Evolutionary conservation across 1,140 invertebrate genomes (phyloP).

Genomic region (Plectus sambesii): DNA sequence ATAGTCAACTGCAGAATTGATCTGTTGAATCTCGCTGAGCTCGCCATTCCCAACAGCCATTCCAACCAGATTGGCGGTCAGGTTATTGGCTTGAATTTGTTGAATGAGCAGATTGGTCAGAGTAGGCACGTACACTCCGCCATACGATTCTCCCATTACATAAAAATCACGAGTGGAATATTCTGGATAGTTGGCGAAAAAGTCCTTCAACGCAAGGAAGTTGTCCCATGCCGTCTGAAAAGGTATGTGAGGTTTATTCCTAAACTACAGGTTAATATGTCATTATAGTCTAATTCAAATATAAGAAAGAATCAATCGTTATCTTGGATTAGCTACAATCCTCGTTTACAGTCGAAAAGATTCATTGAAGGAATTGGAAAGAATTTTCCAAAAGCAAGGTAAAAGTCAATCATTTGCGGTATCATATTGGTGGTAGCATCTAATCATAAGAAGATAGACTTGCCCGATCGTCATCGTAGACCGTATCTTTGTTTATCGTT

Average conservation of each 20-base stretch:
- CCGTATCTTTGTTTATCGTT: conserved; percentile 45
- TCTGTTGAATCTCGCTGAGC: conserved; percentile 24
- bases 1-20: conserved; percentile 30
- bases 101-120: conserved; percentile 42
- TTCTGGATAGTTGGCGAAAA: conserved; percentile 51
- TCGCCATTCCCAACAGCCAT: conserved; percentile 38
- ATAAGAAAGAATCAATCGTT: too few relatives aligned
- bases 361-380: too few relatives aligned
- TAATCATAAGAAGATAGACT: conserved; percentile 6
- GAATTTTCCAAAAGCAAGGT: too few relatives aligned
- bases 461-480: conserved; percentile 46
- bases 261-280: too few relatives aligned
- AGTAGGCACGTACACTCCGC: conserved; percentile 49
- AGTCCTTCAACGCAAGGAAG: conserved; percentile 47
- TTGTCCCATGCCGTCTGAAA: conserved; percentile 44
- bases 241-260: too few relatives aligned
- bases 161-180: conserved; percentile 47
- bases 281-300: too few relatives aligned
- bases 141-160: conserved; percentile 49
- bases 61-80: conserved; percentile 25
- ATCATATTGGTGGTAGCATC: too few relatives aligned
- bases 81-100: conserved; percentile 20
- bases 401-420: too few relatives aligned
- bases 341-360: too few relatives aligned
- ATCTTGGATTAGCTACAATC: too few relatives aligned